phyloP scores from a whole-genome alignment of 2,888 invertebrate genomes.

The Ophion ventricosus region DNA sequence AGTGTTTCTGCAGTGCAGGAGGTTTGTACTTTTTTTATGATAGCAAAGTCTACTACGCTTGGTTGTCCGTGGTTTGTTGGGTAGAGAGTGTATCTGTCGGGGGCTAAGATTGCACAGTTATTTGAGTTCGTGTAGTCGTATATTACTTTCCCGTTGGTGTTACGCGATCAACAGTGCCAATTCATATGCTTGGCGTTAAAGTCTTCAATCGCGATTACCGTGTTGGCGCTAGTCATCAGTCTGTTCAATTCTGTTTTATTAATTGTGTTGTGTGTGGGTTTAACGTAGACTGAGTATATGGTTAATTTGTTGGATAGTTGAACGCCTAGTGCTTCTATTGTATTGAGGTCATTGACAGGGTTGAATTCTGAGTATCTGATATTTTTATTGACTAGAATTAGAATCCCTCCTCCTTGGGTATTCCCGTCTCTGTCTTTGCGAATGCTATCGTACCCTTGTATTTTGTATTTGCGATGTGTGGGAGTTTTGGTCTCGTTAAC shows the following conservation, averaged over 20 bases:
- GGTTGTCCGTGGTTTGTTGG: slow-evolving; percentile 6
- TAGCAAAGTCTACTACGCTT: no score
- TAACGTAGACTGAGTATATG: slow-evolving; percentile 17
- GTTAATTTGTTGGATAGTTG: slow-evolving; percentile 14
- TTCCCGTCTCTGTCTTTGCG: slow-evolving; percentile 22
- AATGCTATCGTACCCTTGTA: background rate
- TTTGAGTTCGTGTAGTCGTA: slow-evolving; percentile 13
- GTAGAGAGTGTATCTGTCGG: slow-evolving; percentile 24
- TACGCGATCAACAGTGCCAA: slow-evolving; percentile 12
- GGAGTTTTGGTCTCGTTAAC: slow-evolving; percentile 21
- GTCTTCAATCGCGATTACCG: slow-evolving; percentile 32
- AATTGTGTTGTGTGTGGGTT: slow-evolving; percentile 32
- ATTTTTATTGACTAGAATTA: slow-evolving; percentile 11
- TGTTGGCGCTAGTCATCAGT: slow-evolving; percentile 9
- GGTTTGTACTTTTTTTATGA: no score
- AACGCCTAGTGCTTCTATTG: background rate
- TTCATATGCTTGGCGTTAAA: slow-evolving; percentile 24
- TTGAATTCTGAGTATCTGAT: slow-evolving; percentile 13
- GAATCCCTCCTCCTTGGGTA: slow-evolving; percentile 17
- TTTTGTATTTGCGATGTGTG: background rate
- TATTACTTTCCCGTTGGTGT: slow-evolving; percentile 21
- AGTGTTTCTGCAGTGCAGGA: slow-evolving; percentile 5
- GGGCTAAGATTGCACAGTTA: slow-evolving; percentile 1
- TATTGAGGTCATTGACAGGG: background rate
- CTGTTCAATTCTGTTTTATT: slow-evolving; percentile 1